phyloP scores from a whole-genome alignment of 2,797 vertebrate species.

The Anolis apletophallus region DNA sequence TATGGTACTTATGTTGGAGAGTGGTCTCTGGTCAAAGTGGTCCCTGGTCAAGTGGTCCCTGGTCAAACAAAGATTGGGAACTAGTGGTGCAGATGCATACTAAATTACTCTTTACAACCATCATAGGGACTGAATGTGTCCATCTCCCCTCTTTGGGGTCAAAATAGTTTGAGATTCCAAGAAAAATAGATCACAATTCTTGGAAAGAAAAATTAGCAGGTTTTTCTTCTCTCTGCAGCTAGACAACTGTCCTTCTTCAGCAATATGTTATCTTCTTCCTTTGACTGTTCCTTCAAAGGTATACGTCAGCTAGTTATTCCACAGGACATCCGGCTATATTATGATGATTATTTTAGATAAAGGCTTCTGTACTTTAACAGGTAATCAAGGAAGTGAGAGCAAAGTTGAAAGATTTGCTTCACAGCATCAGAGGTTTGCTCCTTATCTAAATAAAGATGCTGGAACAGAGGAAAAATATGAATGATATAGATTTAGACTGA shows the following conservation, averaged over 20 bases:
- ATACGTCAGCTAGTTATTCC: not conserved
- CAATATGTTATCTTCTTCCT: not conserved
- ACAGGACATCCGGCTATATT: conserved; percentile 17
- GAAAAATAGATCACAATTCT: too few species aligned
- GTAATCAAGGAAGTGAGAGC: not conserved
- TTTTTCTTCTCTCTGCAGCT: not conserved
- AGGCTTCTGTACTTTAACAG: not conserved
- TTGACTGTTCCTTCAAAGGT: not conserved
- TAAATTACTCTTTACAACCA: too few species aligned
- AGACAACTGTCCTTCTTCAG: too few species aligned
- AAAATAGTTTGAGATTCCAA: too few species aligned
- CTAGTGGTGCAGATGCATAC: too few species aligned
- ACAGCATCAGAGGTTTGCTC: not conserved
- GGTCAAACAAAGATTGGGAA: too few species aligned
- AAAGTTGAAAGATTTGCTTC: not conserved
- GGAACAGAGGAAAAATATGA: not conserved
- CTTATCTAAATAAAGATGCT: conserved; percentile 16
- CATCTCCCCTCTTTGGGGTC: too few species aligned
- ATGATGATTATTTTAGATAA: not conserved
- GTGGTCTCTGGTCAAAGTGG: too few species aligned
- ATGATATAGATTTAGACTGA: not conserved
- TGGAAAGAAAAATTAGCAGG: not conserved
- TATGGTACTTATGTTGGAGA: too few species aligned
- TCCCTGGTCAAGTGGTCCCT: too few species aligned
- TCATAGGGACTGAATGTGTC: too few species aligned